phyloP scores from a whole-genome alignment of 2,113 vertebrate species.

The Notechis scutatus region DNA sequence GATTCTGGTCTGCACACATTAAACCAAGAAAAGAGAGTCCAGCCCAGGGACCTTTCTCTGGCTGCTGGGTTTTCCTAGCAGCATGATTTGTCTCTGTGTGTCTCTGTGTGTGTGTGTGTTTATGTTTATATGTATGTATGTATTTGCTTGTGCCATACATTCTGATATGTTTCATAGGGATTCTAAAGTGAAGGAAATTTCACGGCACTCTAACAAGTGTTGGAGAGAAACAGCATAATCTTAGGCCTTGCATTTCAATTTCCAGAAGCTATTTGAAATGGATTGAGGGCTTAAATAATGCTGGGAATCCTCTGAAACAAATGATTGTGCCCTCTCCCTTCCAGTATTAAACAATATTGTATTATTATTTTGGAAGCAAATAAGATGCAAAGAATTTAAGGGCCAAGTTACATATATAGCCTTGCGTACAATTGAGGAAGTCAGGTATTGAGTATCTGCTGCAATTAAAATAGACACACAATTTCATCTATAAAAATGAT shows the following conservation, averaged over 20 bases:
- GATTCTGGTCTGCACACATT: not conserved
- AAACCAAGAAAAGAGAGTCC: not conserved
- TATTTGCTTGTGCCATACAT: not conserved
- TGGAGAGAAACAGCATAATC: not conserved
- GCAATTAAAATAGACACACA: not conserved
- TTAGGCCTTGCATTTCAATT: not conserved
- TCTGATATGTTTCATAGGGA: not conserved
- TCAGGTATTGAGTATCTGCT: not conserved
- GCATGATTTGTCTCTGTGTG: not conserved
- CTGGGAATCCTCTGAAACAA: not conserved
- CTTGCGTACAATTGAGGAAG: too few species aligned
- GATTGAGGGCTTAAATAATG: too few species aligned
- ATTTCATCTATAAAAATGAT: not conserved
- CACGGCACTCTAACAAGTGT: not conserved
- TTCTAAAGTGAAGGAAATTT: not conserved
- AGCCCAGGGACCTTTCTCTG: not conserved
- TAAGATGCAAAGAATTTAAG: too few species aligned
- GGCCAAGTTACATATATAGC: not conserved
- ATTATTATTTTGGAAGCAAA: not conserved
- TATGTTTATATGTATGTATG: not conserved
- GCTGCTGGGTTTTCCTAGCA: not conserved
- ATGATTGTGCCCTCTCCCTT: not conserved
- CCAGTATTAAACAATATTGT: not conserved
- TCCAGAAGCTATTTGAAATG: not conserved
- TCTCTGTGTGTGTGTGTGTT: not conserved